These are phyloP conservation scores for Diabrotica undecimpunctata DNA, from an alignment of 1,140 invertebrate genomes.

Conservation along the genomic window DNA sequence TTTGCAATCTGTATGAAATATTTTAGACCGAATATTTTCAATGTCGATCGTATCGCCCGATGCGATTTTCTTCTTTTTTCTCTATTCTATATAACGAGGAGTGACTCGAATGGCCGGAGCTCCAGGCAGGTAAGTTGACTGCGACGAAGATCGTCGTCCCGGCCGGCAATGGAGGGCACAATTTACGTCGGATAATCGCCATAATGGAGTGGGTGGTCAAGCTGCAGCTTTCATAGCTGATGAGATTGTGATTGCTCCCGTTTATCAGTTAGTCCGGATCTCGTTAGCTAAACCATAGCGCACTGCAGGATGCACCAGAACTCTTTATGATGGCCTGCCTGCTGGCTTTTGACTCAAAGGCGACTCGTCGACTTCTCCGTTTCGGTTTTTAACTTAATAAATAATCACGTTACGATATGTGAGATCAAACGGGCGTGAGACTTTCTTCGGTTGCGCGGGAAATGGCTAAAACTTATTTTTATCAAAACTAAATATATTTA, in stretches of 20 bases:
- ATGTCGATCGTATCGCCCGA: too few relatives aligned
- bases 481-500: too few relatives aligned
- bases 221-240: slow-evolving; percentile 41
- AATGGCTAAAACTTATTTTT: too few relatives aligned
- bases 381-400: not conserved
- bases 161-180: slow-evolving; percentile 2
- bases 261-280: slow-evolving; percentile 40
- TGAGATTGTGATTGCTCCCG: slow-evolving; percentile 43
- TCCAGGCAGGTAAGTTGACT: not conserved
- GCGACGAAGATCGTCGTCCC: not conserved
- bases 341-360: not conserved
- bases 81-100: not conserved
- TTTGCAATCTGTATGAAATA: too few relatives aligned
- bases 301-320: slow-evolving; percentile 22
- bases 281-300: slow-evolving; percentile 25
- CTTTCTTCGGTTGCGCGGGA: too few relatives aligned
- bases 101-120: not conserved
- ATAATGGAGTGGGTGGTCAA: slow-evolving; percentile 40
- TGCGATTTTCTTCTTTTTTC: too few relatives aligned
- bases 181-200: slow-evolving; percentile 29
- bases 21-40: too few relatives aligned
- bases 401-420: not conserved
- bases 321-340: slow-evolving; percentile 1
- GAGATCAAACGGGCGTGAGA: not conserved
- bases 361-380: not conserved